Evolutionary conservation across 1,140 invertebrate species (phyloP).

Genomic region (Aphelenchoides fujianensis): DNA sequence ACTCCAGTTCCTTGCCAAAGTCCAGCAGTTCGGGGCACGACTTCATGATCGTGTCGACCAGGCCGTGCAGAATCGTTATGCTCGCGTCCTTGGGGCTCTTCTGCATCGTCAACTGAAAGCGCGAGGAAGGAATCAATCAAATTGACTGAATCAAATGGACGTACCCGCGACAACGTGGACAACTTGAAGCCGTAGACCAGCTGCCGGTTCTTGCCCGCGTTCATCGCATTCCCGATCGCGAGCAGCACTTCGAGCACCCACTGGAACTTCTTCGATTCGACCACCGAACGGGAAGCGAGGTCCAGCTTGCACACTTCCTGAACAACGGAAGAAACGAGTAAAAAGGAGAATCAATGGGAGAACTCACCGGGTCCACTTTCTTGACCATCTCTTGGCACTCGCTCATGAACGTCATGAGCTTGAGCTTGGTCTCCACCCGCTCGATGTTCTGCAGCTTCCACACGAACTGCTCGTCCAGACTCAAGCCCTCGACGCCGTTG

Average conservation of each 20-base stretch:
- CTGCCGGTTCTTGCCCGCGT: constrained; percentile 75
- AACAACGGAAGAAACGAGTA: constrained; percentile 31
- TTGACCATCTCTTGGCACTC: constrained; percentile 92
- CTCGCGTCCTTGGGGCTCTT: constrained; percentile 53
- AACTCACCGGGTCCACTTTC: constrained; percentile 79
- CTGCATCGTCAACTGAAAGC: constrained; percentile 53
- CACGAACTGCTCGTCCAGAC: constrained; percentile 85
- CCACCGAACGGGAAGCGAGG: constrained; percentile 55
- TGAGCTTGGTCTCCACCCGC: constrained; percentile 84
- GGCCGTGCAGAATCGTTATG: constrained; percentile 53
- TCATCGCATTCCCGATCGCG: constrained; percentile 97
- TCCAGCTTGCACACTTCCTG: constrained; percentile 52
- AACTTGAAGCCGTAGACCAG: constrained; percentile 93
- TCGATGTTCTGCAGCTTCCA: constrained; percentile 77
- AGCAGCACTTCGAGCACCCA: constrained; percentile 71
- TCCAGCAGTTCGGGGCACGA: constrained; percentile 48
- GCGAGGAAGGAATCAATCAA: too few species aligned
- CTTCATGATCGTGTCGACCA: constrained; percentile 47
- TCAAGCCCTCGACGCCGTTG: constrained; percentile 78
- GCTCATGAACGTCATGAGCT: constrained; percentile 95
- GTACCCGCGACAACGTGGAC: constrained; percentile 82
- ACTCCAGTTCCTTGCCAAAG: constrained; percentile 55
- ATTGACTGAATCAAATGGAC: too few species aligned
- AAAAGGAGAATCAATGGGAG: constrained; percentile 30
- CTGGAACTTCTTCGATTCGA: constrained; percentile 64